Conservation (phyloP, 2,113 vertebrate genomes). For the Sylvietta virens region DNA sequence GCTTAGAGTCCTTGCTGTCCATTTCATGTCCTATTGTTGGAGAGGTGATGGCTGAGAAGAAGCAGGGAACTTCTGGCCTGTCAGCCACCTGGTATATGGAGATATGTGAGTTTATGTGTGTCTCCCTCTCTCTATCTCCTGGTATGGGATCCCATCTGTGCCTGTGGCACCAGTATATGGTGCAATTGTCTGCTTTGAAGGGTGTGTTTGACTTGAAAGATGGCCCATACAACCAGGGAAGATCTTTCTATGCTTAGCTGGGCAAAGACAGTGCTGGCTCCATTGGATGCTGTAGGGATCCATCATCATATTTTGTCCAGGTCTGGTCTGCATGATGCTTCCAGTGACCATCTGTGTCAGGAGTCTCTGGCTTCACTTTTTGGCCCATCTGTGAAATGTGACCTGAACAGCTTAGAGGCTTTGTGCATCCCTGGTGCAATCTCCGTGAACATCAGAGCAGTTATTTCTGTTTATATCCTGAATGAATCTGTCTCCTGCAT, state of each 20-base stretch:
- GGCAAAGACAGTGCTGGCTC: background rate
- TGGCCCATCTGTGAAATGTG: background rate
- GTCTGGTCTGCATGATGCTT: background rate
- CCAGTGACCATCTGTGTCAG: background rate
- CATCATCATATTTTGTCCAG: background rate
- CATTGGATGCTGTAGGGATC: background rate
- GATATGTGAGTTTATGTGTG: fast-evolving
- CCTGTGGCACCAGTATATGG: background rate
- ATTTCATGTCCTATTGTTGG: no score
- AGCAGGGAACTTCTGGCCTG: background rate
- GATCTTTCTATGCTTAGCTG: background rate
- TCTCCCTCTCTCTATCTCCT: background rate
- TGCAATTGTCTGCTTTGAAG: background rate
- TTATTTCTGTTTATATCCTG: background rate
- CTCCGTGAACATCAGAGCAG: background rate
- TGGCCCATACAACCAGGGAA: background rate
- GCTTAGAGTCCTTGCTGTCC: no score
- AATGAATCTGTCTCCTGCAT: background rate
- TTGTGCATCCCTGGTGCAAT: background rate
- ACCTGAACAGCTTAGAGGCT: background rate
- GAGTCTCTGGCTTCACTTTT: background rate
- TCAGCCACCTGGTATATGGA: background rate
- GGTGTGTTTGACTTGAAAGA: background rate
- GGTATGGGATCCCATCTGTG: background rate
- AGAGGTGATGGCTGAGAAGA: background rate